Evolutionary conservation across 1,140 invertebrate species (phyloP), one percentile per base, ranked within the genome.

Genomic region (Eumaeus atala): DNA sequence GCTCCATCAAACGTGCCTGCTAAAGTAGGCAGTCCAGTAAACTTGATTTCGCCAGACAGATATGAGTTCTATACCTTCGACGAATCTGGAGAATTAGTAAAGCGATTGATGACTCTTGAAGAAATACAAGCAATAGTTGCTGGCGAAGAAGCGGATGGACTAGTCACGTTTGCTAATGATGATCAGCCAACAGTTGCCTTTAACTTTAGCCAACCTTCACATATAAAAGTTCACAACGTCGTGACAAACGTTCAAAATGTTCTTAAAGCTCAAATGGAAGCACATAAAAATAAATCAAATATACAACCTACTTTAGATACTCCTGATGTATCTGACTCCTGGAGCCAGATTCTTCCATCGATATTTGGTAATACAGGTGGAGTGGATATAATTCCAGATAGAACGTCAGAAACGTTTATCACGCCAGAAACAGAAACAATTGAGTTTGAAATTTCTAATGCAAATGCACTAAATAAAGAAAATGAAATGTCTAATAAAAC

Each of bases 51-150:
- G 58, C 94, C 94, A 3, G 94, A 95, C 69, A 88, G 91, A 81
- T 95, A 95, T 81, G 93, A 95, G 76, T 95, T 95, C 74, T 95
- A 95, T 68, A 95, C 94, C 0, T 94, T 95, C 66, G 92, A 95
- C 68, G 92, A 94, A 64, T 91, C 91, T 42, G 94, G 94, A 17
- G 93, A 95, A 68, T 88, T 95, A 17, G 91, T 95, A 0, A 95
- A 94, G 68, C 89, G 92, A 60, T 87, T 95, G 33, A 95, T 95
- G 94, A 94, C 93, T 28, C 85, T 94, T 64, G 89, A 94, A 64
- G 93, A 95, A 84, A 95, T 95, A 54, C 93, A 95, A 72, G 92
- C 92, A 42, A 92, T 95, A 51, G 94, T 95, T 33, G 94, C 91
- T 21, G 93, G 93, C 3, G 92, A 93, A 61, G 90, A 91, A 52